Evolutionary conservation across 2,888 invertebrate genomes (phyloP), one percentile per base, ranked within the genome.

Genomic region (Amblyjoppa proteus): DNA sequence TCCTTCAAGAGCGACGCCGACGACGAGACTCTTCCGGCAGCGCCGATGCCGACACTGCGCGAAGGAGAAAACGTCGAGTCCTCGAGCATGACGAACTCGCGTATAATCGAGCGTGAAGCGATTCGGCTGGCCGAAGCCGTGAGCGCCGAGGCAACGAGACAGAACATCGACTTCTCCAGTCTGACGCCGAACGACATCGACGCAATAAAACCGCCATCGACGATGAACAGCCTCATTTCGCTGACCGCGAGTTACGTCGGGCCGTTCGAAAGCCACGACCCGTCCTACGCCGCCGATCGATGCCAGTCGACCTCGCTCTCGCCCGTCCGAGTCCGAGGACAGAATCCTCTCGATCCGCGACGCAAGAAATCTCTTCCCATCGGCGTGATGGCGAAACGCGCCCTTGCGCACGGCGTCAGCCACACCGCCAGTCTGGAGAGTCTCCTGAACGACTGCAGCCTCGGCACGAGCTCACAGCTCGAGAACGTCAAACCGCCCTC

Each of bases 401-500:
- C 97, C 0, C 93, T 97, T 0, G 96, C 95, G 53, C 96, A 96
- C 87, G 95, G 95, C 0, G 91, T 92, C 61, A 94, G 91, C 80
- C 91, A 91, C 49, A 89, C 95, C 11, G 96, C 96, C 77, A 96
- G 96, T 89, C 95, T 96, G 0, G 97, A 97, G 90, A 96, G 96
- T 89, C 91, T 96, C 3, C 77, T 94, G 25, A 96, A 96, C 89
- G 95, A 95, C 82, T 94, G 95, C 85, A 95, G 94, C 70, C 95
- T 95, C 0, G 91, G 94, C 45, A 96, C 96, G 89, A 94, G 95
- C 64, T 96, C 96, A 6, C 97, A 97, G 91, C 94, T 98, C 45
- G 98, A 98, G 49, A 97, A 97, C 87, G 96, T 98, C 3, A 97
- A 97, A 92, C 98, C 98, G 3, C 98, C 98, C 0, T 97, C 97